phyloP scores from a whole-genome alignment of 2,888 invertebrate species.

The Lampropteryx suffumata region DNA sequence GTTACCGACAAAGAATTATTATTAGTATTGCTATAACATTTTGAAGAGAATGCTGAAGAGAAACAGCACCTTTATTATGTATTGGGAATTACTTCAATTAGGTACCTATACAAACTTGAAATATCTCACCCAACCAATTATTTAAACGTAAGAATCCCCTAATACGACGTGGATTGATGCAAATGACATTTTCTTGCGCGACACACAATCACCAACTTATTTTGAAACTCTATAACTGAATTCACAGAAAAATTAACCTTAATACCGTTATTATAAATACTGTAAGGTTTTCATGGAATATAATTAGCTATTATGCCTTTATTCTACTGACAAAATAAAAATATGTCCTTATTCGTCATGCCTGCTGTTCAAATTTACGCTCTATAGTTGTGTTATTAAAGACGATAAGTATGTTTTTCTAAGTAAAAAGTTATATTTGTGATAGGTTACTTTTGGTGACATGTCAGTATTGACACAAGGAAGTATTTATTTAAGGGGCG shows the following conservation, averaged over 20 bases:
- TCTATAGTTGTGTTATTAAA: background rate
- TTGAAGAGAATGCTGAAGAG: too few species aligned
- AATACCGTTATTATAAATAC: background rate
- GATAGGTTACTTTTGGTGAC: constrained; percentile 47
- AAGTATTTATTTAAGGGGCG: constrained; percentile 73
- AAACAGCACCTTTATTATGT: too few species aligned
- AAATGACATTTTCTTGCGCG: constrained; percentile 68
- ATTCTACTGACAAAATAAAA: background rate
- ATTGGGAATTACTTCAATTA: too few species aligned
- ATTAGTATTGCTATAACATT: too few species aligned
- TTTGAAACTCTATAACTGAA: background rate
- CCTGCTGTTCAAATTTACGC: background rate
- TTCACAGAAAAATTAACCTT: constrained; percentile 8
- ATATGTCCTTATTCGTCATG: background rate
- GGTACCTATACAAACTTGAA: too few species aligned
- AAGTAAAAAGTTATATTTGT: constrained; percentile 19
- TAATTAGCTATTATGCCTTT: background rate
- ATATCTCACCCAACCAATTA: constrained; percentile 54
- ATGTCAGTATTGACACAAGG: constrained; percentile 69
- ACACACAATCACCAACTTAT: constrained; percentile 18
- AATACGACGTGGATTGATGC: constrained; percentile 74
- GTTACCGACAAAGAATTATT: too few species aligned
- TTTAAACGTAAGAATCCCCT: constrained; percentile 64
- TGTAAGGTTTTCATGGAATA: background rate
- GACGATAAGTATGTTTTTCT: background rate